Base-by-base conservation (phyloP, 2,797 vertebrate genomes). In the Triplophysa bombifrons region DNA sequence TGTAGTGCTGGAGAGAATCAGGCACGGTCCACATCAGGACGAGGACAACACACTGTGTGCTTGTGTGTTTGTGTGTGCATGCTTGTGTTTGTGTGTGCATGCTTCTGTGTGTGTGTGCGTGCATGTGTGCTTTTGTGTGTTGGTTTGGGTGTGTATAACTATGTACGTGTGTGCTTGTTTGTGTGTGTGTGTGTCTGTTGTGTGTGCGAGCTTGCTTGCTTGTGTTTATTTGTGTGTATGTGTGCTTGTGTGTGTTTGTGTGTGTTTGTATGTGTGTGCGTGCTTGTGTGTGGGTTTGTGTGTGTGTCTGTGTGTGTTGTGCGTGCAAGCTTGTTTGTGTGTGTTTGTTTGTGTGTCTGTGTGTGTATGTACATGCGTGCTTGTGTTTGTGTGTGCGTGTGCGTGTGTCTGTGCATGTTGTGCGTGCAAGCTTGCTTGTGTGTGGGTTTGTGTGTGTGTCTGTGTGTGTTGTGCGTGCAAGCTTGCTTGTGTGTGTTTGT, bases 1-100 rank as follows among this genome's bases (percentile, higher is more conserved):
- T 92, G 78, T 85, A 64, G 84, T 83, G 67, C 64, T 81, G 58
- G 71, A 83, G 70, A 27, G 73, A 30, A 17, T 83, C 83, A 58
- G 60, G 66, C 69, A 60, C 61, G 50, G 55, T 77, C 69, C 84
- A 74, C 34, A 78, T 76, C 34, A 38, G 34, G 34, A 38, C 1
- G 70, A 66, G 22, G 77, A 81, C 66, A 25, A 71, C 51, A 50
- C 72, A 27, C 30, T 67, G 22, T 17, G 17, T 53, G 68, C 20
- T 1, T 55, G 55, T 58, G 66, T 10, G 38, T 41, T 30, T 61
- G 20, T 63, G 65, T 70, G 53, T 58, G 74, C 81, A 44, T 11
- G 75, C 22, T 46, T 81, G 67, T 71, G 16, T 56, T 61, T 73
- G 79, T 72, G 50, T 72, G 50, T 14, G 27, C 27, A 30, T 30